These are phyloP conservation scores for Drosophila simulans DNA, from an alignment of 1,140 invertebrate species.

Conservation along the genomic window DNA sequence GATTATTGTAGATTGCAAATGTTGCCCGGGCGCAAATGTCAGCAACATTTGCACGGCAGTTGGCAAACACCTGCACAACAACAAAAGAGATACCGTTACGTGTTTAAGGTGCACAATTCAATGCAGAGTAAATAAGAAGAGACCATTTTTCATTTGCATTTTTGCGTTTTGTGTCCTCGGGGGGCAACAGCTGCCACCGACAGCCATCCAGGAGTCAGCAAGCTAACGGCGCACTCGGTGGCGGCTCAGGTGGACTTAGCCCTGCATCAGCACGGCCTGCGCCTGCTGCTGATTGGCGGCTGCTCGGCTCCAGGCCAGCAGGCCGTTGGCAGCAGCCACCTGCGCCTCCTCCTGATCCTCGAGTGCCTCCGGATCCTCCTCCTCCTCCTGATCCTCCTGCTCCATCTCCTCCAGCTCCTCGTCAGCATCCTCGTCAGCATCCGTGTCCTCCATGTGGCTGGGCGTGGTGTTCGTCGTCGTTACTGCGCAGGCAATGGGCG, in stretches of 20 bases:
- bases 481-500: slow-evolving; percentile 47
- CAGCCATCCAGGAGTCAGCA: neutral
- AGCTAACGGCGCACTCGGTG: neutral
- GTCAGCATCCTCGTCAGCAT: slow-evolving; percentile 1
- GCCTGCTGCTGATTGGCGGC: slow-evolving; percentile 53
- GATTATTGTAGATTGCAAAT: slow-evolving; percentile 79
- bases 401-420: slow-evolving; percentile 1
- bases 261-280: slow-evolving; percentile 57
- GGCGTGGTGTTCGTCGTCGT: slow-evolving; percentile 14
- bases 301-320: slow-evolving; percentile 71
- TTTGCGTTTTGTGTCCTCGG: slow-evolving; percentile 44
- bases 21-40: slow-evolving; percentile 74
- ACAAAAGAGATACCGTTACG: slow-evolving; percentile 81
- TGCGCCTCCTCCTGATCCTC: slow-evolving; percentile 43
- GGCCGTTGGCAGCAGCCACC: slow-evolving; percentile 64
- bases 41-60: slow-evolving; percentile 79
- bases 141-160: slow-evolving; percentile 71
- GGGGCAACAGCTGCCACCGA: slow-evolving; percentile 6
- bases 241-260: slow-evolving; percentile 26
- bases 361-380: slow-evolving; percentile 8
- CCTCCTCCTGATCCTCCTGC: slow-evolving; percentile 21
- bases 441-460: slow-evolving; percentile 15
- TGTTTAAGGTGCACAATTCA: slow-evolving; percentile 71
- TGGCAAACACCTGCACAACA: slow-evolving; percentile 79
- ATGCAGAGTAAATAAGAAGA: slow-evolving; percentile 81